phyloP scores from a whole-genome alignment of 2,797 vertebrate species.

The Babyrousa celebensis region DNA sequence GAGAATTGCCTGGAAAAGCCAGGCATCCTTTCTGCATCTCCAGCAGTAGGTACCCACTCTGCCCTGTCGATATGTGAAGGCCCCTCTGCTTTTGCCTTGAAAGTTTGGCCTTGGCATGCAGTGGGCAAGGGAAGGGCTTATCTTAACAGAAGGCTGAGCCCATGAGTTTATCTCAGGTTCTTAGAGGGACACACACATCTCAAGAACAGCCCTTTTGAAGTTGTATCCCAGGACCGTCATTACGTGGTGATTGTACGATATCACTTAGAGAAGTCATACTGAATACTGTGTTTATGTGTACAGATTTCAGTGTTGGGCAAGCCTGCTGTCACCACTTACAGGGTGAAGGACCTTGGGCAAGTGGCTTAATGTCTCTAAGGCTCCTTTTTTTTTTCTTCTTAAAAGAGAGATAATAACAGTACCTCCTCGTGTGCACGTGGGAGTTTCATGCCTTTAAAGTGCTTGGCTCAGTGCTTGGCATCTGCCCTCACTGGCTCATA shows the following conservation, averaged over 20 bases:
- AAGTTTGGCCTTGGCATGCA: background rate
- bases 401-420: background rate
- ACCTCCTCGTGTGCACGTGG: background rate
- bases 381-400: background rate
- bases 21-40: background rate
- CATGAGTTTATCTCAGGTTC: background rate
- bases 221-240: background rate
- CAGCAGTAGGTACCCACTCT: background rate
- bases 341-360: background rate
- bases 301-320: background rate
- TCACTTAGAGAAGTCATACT: background rate
- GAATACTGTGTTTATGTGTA: too few species aligned
- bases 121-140: background rate
- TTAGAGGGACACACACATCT: background rate
- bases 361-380: background rate
- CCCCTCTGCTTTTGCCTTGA: conserved; percentile 7
- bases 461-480: background rate
- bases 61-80: background rate
- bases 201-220: background rate
- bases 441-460: background rate
- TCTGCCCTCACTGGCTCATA: background rate
- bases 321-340: background rate
- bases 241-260: too few species aligned
- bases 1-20: background rate
- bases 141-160: background rate